Base-by-base conservation (phyloP, 2,888 invertebrate species). In the Ethmia dodecea region DNA sequence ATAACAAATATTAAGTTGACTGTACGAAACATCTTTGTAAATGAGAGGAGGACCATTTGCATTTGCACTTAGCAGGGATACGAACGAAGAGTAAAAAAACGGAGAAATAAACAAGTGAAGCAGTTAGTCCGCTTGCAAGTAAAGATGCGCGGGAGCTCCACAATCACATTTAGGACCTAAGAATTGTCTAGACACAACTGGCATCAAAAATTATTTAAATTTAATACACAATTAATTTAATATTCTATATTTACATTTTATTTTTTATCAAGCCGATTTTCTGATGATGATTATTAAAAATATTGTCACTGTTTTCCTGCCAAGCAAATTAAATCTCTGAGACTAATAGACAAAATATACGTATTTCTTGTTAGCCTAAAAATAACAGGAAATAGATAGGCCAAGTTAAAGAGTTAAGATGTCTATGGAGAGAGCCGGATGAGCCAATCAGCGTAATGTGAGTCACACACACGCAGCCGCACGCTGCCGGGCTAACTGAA, bases 31-130 rank as follows among this genome's bases (percentile, higher is more conserved):
- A 60, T 72, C 67, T 74, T 69, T 73, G 74, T 72, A 71, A 75
- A 75, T 67, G 69, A 77, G 72, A 74, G 64, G 68, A 67, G 67
- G 65, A 65, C 64, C 71, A 74, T 79, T 79, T 75, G 73, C 72
- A 71, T 76, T 62, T 71, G 73, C 74, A 78, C 74, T 78, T 73
- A 76, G 69, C 68, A 52, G 52, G 55, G 68, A 72, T 66, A 63
- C 52, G 60, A 59, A 63, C 52, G 60, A 59, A 54, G 54, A 58
- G 59, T 53, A 70, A 65, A 40, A 65, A 72, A 69, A 60, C 43
- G 52, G 49, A 66, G 65, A 66, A 70, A 66, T 60, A 71, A 70
- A 65, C 53, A 63, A 63, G 47, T 55, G 44, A 57, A 52, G 61
- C 62, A 65, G 69, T 71, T 62, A 69, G 60, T 52, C 45, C 40